Evolutionary conservation across 2,113 vertebrate genomes (phyloP), one percentile per base, ranked within the genome.

Genomic region (Oryzias woworae): DNA sequence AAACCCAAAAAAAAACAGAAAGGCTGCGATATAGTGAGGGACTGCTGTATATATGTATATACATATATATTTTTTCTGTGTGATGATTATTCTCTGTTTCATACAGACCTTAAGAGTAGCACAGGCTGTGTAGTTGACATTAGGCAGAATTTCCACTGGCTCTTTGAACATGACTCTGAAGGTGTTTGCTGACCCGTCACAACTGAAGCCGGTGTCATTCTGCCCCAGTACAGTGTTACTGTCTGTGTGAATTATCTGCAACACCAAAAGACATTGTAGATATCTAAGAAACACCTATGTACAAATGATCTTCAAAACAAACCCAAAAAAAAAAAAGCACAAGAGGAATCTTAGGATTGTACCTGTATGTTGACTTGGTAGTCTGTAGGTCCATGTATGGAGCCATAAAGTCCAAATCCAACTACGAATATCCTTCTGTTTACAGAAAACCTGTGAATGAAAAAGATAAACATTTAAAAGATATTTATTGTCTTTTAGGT

Each of bases 161-260:
- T 98, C 97, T 84, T 98, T 98, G 82, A 98, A 98, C 97, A 98
- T 98, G 71, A 98, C 97, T 1, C 97, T 94, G 91, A 98, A 98
- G 7, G 96, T 98, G 90, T 93, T 96, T 48, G 96, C 92, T 0
- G 95, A 98, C 0, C 97, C 97, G 0, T 98, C 97, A 0, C 97
- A 98, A 91, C 96, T 98, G 92, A 98, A 98, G 2, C 97, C 97
- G 0, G 97, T 98, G 87, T 98, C 96, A 0, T 98, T 98, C 92
- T 98, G 97, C 42, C 97, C 97, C 69, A 98, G 88, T 3, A 97
- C 93, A 0, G 96, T 98, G 90, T 98, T 98, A 62, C 97, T 98
- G 92, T 98, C 97, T 0, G 96, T 98, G 89, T 98, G 97, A 76
- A 98, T 97, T 76, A 98, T 97, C 97, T 98, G 86, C 4, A 52